These are phyloP conservation scores for Diprion similis DNA, from an alignment of 1,140 invertebrate species.

Conservation along the genomic window DNA sequence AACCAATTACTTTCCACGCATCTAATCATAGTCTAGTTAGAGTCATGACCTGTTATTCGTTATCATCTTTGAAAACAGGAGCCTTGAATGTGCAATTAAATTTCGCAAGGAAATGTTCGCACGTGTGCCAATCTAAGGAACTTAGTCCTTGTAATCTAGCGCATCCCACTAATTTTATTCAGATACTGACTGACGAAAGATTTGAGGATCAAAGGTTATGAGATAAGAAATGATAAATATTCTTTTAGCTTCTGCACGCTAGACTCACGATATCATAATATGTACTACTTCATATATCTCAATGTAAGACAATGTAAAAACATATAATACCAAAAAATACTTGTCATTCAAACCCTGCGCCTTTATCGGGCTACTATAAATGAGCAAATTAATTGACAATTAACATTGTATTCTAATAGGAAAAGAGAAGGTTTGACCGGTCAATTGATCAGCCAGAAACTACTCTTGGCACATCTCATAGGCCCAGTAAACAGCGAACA, in stretches of 20 bases:
- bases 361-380: constrained; percentile 10
- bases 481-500: constrained; percentile 21
- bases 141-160: background rate
- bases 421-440: constrained; percentile 47
- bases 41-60: no score
- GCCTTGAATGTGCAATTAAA: background rate
- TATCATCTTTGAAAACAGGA: no score
- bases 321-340: no score
- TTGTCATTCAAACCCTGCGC: no score
- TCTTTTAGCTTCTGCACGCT: background rate
- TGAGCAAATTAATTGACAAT: background rate
- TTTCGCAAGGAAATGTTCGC: background rate
- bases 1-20: no score
- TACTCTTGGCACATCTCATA: no score
- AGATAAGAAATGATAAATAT: constrained; percentile 38
- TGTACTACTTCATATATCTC: background rate
- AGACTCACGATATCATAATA: background rate
- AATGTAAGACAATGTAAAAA: no score
- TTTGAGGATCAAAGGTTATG: constrained; percentile 45
- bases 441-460: constrained; percentile 28
- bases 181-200: constrained; percentile 19
- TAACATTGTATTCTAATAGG: constrained; percentile 27
- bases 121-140: background rate
- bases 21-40: no score
- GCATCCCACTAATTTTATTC: background rate